phyloP scores from a whole-genome alignment of 2,888 invertebrate genomes.

The Ectropis crepuscularia region DNA sequence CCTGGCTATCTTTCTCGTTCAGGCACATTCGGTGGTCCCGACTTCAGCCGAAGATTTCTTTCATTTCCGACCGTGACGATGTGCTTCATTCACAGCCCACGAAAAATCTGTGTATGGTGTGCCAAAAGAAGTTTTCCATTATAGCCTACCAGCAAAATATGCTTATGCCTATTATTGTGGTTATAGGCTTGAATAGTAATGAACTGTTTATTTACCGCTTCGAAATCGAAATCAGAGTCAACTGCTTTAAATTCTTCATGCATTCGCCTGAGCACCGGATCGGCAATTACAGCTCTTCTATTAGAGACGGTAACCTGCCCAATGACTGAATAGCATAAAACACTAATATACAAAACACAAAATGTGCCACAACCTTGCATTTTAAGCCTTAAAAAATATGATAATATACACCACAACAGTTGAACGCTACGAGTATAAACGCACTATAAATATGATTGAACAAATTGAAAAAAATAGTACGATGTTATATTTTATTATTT shows the following conservation, averaged over 20 bases:
- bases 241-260: not conserved
- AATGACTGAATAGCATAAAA: not conserved
- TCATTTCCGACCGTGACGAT: too few species aligned
- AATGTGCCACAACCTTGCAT: not conserved
- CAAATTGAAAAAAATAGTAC: not conserved
- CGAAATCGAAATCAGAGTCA: constrained; percentile 13
- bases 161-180: not conserved
- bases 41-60: too few species aligned
- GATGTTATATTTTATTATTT: not conserved
- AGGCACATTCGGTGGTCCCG: too few species aligned
- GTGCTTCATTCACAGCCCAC: too few species aligned
- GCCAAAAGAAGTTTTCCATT: too few species aligned
- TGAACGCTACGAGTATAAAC: too few species aligned
- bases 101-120: too few species aligned
- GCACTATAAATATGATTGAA: too few species aligned
- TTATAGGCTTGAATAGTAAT: not conserved
- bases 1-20: too few species aligned
- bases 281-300: not conserved
- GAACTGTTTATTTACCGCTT: not conserved
- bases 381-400: not conserved
- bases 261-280: not conserved
- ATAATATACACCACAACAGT: not conserved
- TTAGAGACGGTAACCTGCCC: not conserved
- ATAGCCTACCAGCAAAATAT: too few species aligned
- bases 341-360: not conserved